These are phyloP conservation scores for Eupsilia transversa DNA, from an alignment of 2,888 invertebrate species.

Conservation along the genomic window DNA sequence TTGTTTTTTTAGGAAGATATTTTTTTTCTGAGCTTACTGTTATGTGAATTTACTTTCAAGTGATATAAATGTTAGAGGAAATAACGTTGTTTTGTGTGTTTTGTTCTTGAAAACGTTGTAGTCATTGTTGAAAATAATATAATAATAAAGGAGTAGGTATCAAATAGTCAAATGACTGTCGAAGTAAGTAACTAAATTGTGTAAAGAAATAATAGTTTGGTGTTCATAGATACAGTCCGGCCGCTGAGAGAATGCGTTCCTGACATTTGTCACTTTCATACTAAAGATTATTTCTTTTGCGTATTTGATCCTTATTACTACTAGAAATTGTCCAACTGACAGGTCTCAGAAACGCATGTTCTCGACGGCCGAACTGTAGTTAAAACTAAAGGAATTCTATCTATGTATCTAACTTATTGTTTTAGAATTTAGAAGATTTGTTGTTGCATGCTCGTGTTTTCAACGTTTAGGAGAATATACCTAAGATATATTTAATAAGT, in stretches of 20 bases:
- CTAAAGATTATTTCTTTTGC: too few relatives aligned
- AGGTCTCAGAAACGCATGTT: too few relatives aligned
- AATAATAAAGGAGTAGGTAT: neutral
- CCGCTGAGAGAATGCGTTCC: too few relatives aligned
- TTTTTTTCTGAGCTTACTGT: slow-evolving; percentile 17
- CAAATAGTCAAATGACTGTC: neutral
- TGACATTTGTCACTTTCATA: too few relatives aligned
- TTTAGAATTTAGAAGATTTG: slow-evolving; percentile 8
- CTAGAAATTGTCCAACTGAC: too few relatives aligned
- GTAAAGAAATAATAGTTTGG: neutral
- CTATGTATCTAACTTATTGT: slow-evolving; percentile 8
- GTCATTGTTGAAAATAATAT: neutral
- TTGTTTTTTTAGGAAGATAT: neutral
- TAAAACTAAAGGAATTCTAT: neutral
- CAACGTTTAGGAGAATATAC: neutral
- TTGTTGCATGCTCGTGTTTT: slow-evolving; percentile 38
- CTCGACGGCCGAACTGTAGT: too few relatives aligned
- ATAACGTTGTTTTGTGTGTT: neutral
- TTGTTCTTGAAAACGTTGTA: neutral
- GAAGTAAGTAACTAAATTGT: neutral
- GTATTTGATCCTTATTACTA: too few relatives aligned
- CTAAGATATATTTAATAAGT: neutral
- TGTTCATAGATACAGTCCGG: neutral
- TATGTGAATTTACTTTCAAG: slow-evolving; percentile 7
- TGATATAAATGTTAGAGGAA: slow-evolving; percentile 44